A percentile compares a stretch with the other conserved stretches of the same genome.
Conservation (phyloP, 2,797 vertebrate genomes). For the Epinephelus malabaricus region DNA sequence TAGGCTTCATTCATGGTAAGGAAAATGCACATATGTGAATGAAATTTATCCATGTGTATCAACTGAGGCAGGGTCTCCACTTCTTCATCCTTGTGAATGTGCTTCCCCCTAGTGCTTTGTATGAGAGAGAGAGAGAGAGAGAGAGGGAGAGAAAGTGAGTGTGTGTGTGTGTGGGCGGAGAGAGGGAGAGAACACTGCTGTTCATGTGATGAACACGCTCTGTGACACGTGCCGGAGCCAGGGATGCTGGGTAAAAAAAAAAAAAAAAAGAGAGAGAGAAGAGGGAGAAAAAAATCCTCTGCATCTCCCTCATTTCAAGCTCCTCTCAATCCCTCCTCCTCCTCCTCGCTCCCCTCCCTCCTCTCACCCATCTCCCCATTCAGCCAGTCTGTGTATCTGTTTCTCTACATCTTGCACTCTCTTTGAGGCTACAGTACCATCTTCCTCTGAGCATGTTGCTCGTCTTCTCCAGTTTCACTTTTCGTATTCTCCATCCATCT, state of each 20-base stretch:
- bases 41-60: slow-evolving; percentile 54
- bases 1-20: slow-evolving; percentile 69
- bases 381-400: slow-evolving; percentile 30
- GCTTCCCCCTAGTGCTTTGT: slow-evolving; percentile 66
- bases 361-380: slow-evolving; percentile 31
- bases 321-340: slow-evolving; percentile 9
- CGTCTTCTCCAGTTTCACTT: neutral
- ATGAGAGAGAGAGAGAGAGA: slow-evolving; percentile 30
- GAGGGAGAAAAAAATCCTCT: slow-evolving; percentile 17
- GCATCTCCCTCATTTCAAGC: slow-evolving; percentile 56
- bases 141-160: neutral
- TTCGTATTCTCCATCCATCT: slow-evolving; percentile 8
- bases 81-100: slow-evolving; percentile 76
- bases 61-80: slow-evolving; percentile 58
- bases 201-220: slow-evolving; percentile 82
- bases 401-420: slow-evolving; percentile 9
- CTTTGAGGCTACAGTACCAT: slow-evolving; percentile 15
- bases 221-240: slow-evolving; percentile 76
- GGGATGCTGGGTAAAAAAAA: slow-evolving; percentile 78
- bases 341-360: neutral
- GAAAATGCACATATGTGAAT: slow-evolving; percentile 71
- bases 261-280: neutral
- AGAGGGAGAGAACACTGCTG: slow-evolving; percentile 52
- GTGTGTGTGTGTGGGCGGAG: slow-evolving; percentile 20
- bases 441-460: slow-evolving; percentile 18